Evolutionary conservation across 2,797 vertebrate species (phyloP), one percentile per base, ranked within the genome.

Genomic region (Dicrostonyx torquatus): DNA sequence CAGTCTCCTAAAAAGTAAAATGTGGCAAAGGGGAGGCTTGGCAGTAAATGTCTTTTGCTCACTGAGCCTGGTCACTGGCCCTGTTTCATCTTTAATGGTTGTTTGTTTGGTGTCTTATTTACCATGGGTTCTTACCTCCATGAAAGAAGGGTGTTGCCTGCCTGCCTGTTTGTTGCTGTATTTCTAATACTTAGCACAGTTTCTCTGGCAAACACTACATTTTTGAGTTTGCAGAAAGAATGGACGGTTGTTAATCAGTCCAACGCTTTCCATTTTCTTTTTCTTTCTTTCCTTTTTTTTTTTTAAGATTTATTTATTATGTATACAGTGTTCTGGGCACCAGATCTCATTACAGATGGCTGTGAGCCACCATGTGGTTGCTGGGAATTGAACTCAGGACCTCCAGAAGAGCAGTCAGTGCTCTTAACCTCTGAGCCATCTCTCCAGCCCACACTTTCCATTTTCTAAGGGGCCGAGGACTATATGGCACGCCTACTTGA

Each of bases 141-240:
- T 60, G 48, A 75, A 89, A 88, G 48, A 72, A 50, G 8, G 29
- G 26, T 12, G 58, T 43, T 53, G 11, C 37, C 60, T 88, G 34
- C n/a, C 55, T 83, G 24, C 87, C 84, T 82, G 8, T 14, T 78
- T 43, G 62, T 45, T 43, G 24, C 15, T n/a, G 0, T 55, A 31
- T 79, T 82, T 86, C 50, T 77, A 76, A 12, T 5, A 40, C 31
- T 31, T 60, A 86, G 68, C 50, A 91, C 48, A 70, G 80, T 82
- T 66, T 84, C 31, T 24, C n/a, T 70, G 48, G 22, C 48, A 70
- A 53, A 40, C 31, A 5, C 26, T 85, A 72, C 13, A 86, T 79
- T 94, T 80, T 78, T 92, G 15, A 79, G 29, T 76, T 88, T 90
- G 9, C 90, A 75, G 45, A 70, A 94, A 95, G 64, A 90, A 91